Evolutionary conservation across 2,797 vertebrate genomes (phyloP), one percentile per base, ranked within the genome.

Genomic region (Pangasius mekongensis): DNA sequence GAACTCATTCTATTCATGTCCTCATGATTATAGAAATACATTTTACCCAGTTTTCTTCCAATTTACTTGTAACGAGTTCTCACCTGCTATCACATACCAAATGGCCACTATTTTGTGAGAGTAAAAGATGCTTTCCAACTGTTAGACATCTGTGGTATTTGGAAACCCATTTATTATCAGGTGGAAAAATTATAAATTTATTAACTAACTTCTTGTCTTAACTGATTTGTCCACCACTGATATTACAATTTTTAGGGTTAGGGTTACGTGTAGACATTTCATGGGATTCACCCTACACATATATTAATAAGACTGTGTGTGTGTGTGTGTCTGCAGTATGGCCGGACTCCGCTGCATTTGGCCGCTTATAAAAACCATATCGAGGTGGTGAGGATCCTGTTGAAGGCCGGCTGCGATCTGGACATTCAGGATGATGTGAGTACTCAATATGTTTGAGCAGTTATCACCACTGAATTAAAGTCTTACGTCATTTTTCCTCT

Each of bases 401-500:
- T 99, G 94, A 99, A 97, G 93, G 98, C 98, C 30, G 97, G 97
- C 92, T 99, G 98, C 56, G 97, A 99, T 92, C 94, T 99, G 90
- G 97, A 99, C 94, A 96, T 99, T 94, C 97, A 99, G 92, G 98
- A 99, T 91, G 98, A 99, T 87, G 98, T 99, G 95, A 98, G 98
- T 98, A 95, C 11, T 33, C 52, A 78, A 52, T 20, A 52, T 30
- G 0, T 18, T 56, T 54, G 0, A 52, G 6, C 18, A 36, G 0
- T 80, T 22, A 58, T 33, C 4, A 22, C 77, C 18, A 58, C 4
- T 18, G n/a, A n/a, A 9, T 52, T 54, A 52, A 77, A 73, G 33
- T 24, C 20, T 47, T 74, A 74, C 13, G n/a, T 16, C 2, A n/a
- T 30, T 54, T 78, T 78, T 36, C 36, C 5, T 49, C 0, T 16